Base-by-base conservation (phyloP, 1,140 invertebrate genomes). In the Anoplophora glabripennis region DNA sequence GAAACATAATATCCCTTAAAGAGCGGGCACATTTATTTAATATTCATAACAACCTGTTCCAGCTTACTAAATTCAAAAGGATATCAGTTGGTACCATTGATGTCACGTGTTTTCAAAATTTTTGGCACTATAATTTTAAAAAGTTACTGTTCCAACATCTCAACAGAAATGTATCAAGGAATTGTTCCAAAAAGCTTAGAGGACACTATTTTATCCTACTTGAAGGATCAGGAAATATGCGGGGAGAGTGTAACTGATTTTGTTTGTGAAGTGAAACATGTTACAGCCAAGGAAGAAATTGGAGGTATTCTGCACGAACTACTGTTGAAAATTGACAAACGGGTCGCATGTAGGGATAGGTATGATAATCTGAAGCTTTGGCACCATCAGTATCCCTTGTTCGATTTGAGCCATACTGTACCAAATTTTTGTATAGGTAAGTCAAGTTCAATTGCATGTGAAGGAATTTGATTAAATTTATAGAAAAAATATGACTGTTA, bases 361-460 rank as follows among this genome's bases (percentile, higher is more conserved):
- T 64, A 57, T 37, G 53, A 60, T 17, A 59, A 53, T 21, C 11
- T 45, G 44, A 35, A 35, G 7, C n/a, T 14, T n/a, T 48, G 21
- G 8, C 62, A 64, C 33, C 60, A 64, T 61, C 62, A 64, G 56
- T 53, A 53, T 28, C 40, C 41, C 7, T 51, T 64, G n/a, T 61
- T 64, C 41, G 49, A 61, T 42, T 34, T 64, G 2, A 52, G 44
- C 3, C 33, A 47, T 12, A 15, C 48, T 14, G 18, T 64, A 11
- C 47, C 53, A 12, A 54, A 61, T 11, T 64, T 64, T 44, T 33
- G 51, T 28, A 64, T 64, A 7, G 52, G 61, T 63, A 45, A 52
- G 59, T n/a, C n/a, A n/a, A n/a, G n/a, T n/a, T n/a, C n/a, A n/a
- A n/a, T n/a, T n/a, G n/a, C n/a, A n/a, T n/a, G n/a, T n/a, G n/a